These are phyloP conservation scores for Busseola fusca DNA, from an alignment of 2,888 invertebrate genomes.

Conservation along the genomic window DNA sequence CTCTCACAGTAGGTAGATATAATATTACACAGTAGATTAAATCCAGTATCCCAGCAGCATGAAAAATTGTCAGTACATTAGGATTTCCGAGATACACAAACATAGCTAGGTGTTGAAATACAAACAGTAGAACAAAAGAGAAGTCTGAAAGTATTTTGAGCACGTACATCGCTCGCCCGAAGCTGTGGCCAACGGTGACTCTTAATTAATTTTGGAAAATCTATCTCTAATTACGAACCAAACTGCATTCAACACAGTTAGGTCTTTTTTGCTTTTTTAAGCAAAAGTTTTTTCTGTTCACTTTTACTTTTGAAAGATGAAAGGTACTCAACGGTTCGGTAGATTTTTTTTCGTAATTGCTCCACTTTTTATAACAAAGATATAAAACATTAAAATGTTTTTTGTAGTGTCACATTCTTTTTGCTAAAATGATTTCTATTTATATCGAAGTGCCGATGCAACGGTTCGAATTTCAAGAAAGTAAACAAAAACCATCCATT, in stretches of 20 bases:
- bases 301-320: slow-evolving; percentile 40
- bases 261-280: slow-evolving; percentile 42
- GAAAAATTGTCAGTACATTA: slow-evolving; percentile 24
- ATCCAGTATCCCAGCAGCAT: background rate
- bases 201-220: slow-evolving; percentile 84
- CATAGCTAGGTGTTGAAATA: slow-evolving; percentile 65
- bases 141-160: slow-evolving; percentile 81
- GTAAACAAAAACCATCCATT: background rate
- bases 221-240: slow-evolving; percentile 73
- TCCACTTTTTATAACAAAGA: slow-evolving; percentile 28
- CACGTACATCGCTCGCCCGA: slow-evolving; percentile 77
- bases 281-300: slow-evolving; percentile 34
- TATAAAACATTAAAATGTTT: slow-evolving; percentile 12
- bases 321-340: slow-evolving; percentile 11
- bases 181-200: slow-evolving; percentile 72
- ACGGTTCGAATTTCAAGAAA: background rate
- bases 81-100: slow-evolving; percentile 36
- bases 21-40: background rate
- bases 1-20: too few relatives aligned
- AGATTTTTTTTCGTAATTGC: slow-evolving; percentile 36
- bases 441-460: background rate
- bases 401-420: background rate
- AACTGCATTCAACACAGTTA: slow-evolving; percentile 61
- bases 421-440: background rate
- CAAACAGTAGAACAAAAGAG: slow-evolving; percentile 77